Evolutionary conservation across 2,113 vertebrate genomes (phyloP).

Genomic region (Hiodon alosoides): DNA sequence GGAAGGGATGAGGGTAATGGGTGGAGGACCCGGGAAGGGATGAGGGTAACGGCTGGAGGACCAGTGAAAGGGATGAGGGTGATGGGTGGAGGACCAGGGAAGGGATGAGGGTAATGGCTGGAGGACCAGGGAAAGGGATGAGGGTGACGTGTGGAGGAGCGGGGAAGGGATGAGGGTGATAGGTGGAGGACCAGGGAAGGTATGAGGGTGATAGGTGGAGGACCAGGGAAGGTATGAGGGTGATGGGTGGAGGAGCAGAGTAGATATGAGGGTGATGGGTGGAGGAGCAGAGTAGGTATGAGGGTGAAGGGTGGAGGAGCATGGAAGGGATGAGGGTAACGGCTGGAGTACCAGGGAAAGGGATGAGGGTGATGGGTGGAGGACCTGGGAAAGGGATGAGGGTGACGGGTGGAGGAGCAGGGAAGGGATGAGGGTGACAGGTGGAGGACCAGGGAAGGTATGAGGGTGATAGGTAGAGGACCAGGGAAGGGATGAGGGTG

Average conservation of each 20-base stretch:
- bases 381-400: slow-evolving; percentile 4
- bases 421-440: slow-evolving; percentile 14
- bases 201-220: slow-evolving; percentile 40
- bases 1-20: slow-evolving; percentile 36
- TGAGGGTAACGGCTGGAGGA: slow-evolving; percentile 27
- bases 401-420: slow-evolving; percentile 13
- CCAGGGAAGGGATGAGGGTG: slow-evolving; percentile 7
- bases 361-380: not conserved
- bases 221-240: slow-evolving; percentile 46
- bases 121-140: not conserved
- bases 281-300: not conserved
- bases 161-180: not conserved
- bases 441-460: slow-evolving; percentile 7
- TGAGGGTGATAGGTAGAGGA: no score
- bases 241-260: slow-evolving; percentile 49
- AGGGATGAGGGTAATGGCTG: not conserved
- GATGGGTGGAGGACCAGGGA: not conserved
- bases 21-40: slow-evolving; percentile 36
- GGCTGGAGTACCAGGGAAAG: not conserved
- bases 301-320: slow-evolving; percentile 25
- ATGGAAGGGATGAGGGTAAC: slow-evolving; percentile 27
- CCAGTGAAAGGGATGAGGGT: slow-evolving; percentile 8
- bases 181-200: slow-evolving; percentile 23
- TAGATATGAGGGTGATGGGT: slow-evolving; percentile 26
- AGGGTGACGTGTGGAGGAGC: not conserved